Evolutionary conservation across 2,113 vertebrate genomes (phyloP), one percentile per base, ranked within the genome.

Genomic region (Nycticryphes semicollaris): DNA sequence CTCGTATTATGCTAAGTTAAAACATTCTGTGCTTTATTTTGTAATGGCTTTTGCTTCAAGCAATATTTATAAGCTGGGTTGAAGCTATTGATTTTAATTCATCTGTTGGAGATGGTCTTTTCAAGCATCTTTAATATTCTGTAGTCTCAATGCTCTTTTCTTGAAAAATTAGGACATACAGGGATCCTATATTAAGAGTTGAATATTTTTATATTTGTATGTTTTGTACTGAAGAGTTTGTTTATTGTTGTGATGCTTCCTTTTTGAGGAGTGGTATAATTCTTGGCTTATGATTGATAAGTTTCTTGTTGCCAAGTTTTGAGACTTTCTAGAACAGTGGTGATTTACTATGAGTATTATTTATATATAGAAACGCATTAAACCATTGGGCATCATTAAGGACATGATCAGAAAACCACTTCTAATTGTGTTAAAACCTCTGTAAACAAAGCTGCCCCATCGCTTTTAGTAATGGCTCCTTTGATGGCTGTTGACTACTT

Each of bases 241-340:
- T 93, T 93, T 89, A 88, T 89, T 90, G 83, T 92, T 90, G 90
- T n/a, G 20, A 92, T 78, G 89, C 89, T 94, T 93, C 87, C 77
- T 92, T 96, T 96, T 92, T 92, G 76, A 90, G 94, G 86, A 92
- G 93, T 91, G 48, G 19, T 89, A 84, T 94, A 74, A 68, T 90
- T 93, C 76, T 89, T 89, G 77, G 88, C 68, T 95, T 90, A 85
- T 22, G 45, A 56, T 63, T 68, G 86, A n/a, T 47, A 82, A 87
- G 95, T 96, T 96, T 97, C 96, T 96, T 93, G 89, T 96, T 96
- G 96, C 96, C 95, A 96, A 96, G 92, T 92, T 97, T 97, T 96
- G 95, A 90, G 85, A 90, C 90, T 94, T 96, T 90, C 90, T 96
- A 94, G 86, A 93, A 92, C 84, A 96, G 86, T 94, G 90, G 67